phyloP scores from a whole-genome alignment of 2,113 vertebrate genomes.

The Mormoops blainvillei region DNA sequence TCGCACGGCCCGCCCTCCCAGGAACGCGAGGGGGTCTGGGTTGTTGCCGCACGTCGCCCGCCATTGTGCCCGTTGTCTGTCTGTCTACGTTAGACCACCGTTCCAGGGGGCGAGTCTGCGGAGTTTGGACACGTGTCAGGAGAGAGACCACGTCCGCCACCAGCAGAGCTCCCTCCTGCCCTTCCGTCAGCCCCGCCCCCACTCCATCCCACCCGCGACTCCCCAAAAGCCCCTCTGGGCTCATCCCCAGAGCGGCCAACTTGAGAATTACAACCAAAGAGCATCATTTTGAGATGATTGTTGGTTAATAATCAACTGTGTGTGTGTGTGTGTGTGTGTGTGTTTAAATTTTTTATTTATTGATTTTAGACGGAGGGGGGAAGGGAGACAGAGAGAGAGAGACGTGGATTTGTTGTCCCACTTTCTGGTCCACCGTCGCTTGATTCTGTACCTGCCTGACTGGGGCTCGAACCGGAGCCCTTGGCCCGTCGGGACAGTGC shows the following conservation, averaged over 20 bases:
- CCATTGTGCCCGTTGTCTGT: background rate
- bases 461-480: too few species aligned
- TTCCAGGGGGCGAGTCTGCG: background rate
- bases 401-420: too few species aligned
- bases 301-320: background rate
- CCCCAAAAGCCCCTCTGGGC: background rate
- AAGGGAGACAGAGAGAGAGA: too few species aligned
- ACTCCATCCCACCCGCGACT: background rate
- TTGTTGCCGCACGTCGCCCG: background rate
- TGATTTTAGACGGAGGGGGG: too few species aligned
- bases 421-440: too few species aligned
- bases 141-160: background rate
- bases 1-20: background rate
- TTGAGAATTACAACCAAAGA: background rate
- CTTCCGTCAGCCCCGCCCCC: background rate
- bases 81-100: background rate
- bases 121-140: background rate
- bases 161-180: fast-evolving
- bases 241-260: background rate
- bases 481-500: too few species aligned
- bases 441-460: too few species aligned
- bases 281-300: background rate
- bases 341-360: too few species aligned
- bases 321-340: too few species aligned
- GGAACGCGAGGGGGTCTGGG: too few species aligned